These are phyloP conservation scores for Chrysopilus asiliformis DNA, from an alignment of 2,888 invertebrate species.

Conservation along the genomic window DNA sequence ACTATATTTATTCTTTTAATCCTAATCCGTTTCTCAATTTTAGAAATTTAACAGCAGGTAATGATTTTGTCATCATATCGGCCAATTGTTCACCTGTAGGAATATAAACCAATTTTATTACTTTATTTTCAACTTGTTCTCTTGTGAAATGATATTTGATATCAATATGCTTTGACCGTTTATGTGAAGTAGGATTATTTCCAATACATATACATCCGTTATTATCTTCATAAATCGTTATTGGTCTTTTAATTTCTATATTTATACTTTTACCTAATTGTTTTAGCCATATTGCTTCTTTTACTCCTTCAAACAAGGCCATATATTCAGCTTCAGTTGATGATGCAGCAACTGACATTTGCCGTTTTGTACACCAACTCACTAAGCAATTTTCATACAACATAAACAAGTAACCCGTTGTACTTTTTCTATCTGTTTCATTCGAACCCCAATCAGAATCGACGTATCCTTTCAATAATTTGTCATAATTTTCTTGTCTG, in stretches of 20 bases:
- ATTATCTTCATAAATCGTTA: conserved; percentile 10
- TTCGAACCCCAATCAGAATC: conserved; percentile 11
- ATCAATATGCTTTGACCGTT: conserved; percentile 12
- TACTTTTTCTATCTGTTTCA: conserved; percentile 12
- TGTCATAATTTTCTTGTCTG: conserved; percentile 1
- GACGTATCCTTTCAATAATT: conserved; percentile 7
- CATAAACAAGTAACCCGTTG: conserved; percentile 11
- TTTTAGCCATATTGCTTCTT: conserved; percentile 9
- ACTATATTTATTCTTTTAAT: too few species aligned
- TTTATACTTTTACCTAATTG: conserved; percentile 7
- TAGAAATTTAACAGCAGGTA: conserved; percentile 11
- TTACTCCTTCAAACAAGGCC: conserved; percentile 9
- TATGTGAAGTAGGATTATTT: conserved; percentile 12
- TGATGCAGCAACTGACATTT: conserved; percentile 11
- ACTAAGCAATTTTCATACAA: conserved; percentile 8
- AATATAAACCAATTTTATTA: conserved; percentile 10
- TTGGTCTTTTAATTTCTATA: background rate
- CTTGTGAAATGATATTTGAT: conserved; percentile 10
- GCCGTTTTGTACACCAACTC: conserved; percentile 12
- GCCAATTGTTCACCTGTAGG: conserved; percentile 13
- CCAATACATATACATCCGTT: conserved; percentile 11
- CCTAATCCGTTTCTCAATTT: background rate
- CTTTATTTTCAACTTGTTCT: conserved; percentile 12
- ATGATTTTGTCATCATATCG: conserved; percentile 12
- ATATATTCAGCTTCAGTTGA: conserved; percentile 11